Percentiles rank a stretch among this genome's conserved stretches.
Evolutionary conservation across 2,113 vertebrate species (phyloP).

Genomic region (Cynopterus brachyotis): DNA sequence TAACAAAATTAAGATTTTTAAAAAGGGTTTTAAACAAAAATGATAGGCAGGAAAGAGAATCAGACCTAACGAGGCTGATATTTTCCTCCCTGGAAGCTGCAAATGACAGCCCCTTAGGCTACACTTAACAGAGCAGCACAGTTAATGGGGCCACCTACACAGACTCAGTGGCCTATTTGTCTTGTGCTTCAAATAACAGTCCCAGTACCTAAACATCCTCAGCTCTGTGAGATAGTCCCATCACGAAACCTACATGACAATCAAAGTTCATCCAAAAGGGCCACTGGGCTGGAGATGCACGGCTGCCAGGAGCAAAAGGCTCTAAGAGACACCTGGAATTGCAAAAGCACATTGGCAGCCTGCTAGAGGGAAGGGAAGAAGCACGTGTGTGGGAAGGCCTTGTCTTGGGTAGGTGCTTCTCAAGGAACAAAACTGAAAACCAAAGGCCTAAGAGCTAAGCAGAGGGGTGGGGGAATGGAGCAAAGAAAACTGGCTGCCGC

Average conservation of each 20-base stretch:
- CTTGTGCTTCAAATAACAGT: neutral
- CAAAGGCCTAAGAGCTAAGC: slow-evolving; percentile 18
- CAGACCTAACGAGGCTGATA: slow-evolving; percentile 51
- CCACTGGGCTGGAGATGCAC: neutral
- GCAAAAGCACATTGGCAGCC: slow-evolving; percentile 58
- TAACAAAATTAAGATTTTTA: slow-evolving; percentile 6
- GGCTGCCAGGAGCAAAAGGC: slow-evolving; percentile 15
- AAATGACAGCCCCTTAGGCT: slow-evolving; percentile 32
- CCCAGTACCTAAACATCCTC: neutral
- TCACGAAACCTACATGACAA: slow-evolving; percentile 4
- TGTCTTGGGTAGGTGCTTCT: slow-evolving; percentile 58
- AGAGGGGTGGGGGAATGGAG: neutral
- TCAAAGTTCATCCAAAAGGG: slow-evolving; percentile 34
- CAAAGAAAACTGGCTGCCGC: neutral
- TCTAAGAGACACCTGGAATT: slow-evolving; percentile 43
- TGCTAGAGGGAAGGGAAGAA: slow-evolving; percentile 40
- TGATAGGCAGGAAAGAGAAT: slow-evolving; percentile 54
- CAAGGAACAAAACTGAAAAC: slow-evolving; percentile 41
- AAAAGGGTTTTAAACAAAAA: slow-evolving; percentile 39
- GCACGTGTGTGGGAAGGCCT: slow-evolving; percentile 63
- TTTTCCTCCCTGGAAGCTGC: slow-evolving; percentile 49
- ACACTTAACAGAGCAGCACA: neutral
- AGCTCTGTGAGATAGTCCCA: neutral
- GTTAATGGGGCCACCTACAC: slow-evolving; percentile 16
- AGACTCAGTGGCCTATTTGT: slow-evolving; percentile 2